These are phyloP conservation scores for Steinernema carpocapsae DNA, from an alignment of 2,888 invertebrate genomes.

Conservation along the genomic window DNA sequence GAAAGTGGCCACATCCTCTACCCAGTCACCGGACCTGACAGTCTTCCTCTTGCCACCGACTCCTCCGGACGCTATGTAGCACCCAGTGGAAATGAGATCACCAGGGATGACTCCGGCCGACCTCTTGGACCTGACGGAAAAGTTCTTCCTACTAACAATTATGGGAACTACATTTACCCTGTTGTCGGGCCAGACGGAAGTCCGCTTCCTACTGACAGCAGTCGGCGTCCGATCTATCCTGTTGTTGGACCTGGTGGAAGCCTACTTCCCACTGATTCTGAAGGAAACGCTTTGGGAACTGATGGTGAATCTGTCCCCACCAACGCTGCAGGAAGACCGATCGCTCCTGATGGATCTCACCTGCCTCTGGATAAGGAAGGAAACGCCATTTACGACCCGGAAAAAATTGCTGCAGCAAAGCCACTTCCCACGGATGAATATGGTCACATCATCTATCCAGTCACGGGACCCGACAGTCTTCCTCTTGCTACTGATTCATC, in stretches of 20 bases:
- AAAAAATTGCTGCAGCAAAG: background rate
- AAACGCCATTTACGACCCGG: constrained; percentile 41
- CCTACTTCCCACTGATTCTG: constrained; percentile 45
- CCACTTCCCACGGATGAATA: background rate
- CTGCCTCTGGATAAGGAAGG: constrained; percentile 43
- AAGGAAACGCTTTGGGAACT: constrained; percentile 42
- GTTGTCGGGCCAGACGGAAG: constrained; percentile 40
- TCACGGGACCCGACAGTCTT: constrained; percentile 40
- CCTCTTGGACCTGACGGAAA: constrained; percentile 48
- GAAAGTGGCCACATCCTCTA: constrained; percentile 39
- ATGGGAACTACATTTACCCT: constrained; percentile 45
- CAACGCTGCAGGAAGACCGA: too few relatives aligned
- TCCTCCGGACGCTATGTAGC: constrained; percentile 39
- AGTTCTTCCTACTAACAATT: constrained; percentile 48
- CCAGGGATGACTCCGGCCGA: constrained; percentile 46
- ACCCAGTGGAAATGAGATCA: constrained; percentile 31
- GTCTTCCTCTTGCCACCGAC: constrained; percentile 46
- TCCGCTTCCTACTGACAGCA: background rate
- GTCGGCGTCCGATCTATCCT: background rate
- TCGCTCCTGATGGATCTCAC: background rate
- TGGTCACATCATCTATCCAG: constrained; percentile 44
- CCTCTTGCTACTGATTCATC: constrained; percentile 45
- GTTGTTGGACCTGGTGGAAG: background rate
- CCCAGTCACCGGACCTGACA: constrained; percentile 48
- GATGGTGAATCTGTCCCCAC: constrained; percentile 38